phyloP scores from a whole-genome alignment of 2,797 vertebrate species.

The Eulemur rubriventer region DNA sequence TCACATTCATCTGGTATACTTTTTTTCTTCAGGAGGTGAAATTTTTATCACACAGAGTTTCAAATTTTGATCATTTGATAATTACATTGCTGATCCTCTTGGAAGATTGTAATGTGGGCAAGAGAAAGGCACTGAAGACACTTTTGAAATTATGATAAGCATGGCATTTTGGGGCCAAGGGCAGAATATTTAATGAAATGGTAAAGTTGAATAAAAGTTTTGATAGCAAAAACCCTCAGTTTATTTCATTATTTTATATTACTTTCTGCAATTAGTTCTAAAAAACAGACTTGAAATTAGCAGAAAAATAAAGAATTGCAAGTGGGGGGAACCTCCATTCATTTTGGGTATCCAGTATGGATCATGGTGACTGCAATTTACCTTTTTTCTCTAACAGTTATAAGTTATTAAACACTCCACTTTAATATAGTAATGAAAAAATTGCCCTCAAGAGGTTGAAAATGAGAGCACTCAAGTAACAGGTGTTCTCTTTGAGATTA shows the following conservation, averaged over 20 bases:
- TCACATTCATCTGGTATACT: not conserved
- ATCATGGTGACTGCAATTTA: constrained; percentile 53
- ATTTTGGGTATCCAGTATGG: constrained; percentile 2
- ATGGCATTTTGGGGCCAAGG: not conserved
- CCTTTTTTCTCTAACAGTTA: constrained; percentile 59
- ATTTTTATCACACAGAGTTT: not conserved
- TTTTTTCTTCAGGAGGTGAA: constrained; percentile 12
- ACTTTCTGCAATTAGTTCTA: constrained; percentile 12
- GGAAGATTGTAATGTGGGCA: not conserved
- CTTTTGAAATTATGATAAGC: constrained; percentile 21
- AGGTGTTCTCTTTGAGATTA: constrained; percentile 83
- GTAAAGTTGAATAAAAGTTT: constrained; percentile 43
- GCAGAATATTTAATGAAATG: constrained; percentile 44
- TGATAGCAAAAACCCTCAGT: not conserved
- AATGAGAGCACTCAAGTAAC: constrained; percentile 74
- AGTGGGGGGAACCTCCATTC: not conserved
- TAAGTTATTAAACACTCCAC: constrained; percentile 76
- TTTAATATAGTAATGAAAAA: constrained; percentile 71
- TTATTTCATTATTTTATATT: constrained; percentile 47
- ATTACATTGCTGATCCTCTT: constrained; percentile 37
- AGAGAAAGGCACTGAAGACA: constrained; percentile 39
- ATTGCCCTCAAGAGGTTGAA: constrained; percentile 76
- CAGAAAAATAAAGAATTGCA: constrained; percentile 27
- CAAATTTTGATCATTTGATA: constrained; percentile 32
- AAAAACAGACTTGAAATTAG: constrained; percentile 50